phyloP scores from a whole-genome alignment of 1,140 invertebrate species.

The Diploscapter pachys region DNA sequence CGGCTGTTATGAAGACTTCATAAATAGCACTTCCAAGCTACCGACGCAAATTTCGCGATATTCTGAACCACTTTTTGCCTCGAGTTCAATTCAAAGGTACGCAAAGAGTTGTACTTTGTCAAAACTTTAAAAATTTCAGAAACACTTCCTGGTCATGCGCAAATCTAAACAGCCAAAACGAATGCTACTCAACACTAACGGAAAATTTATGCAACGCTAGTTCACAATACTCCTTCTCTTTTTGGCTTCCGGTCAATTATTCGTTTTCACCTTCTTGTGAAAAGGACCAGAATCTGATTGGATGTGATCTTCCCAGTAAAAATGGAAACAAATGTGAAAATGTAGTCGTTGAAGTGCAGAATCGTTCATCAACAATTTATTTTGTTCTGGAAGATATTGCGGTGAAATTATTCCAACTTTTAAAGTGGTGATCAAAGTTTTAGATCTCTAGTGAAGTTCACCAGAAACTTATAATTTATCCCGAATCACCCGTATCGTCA shows the following conservation, averaged over 20 bases:
- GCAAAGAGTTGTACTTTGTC: not conserved
- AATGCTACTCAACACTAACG: constrained; percentile 11
- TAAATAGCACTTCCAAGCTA: not conserved
- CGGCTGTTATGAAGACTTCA: not conserved
- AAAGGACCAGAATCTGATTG: not conserved
- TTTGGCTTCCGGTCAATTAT: not conserved
- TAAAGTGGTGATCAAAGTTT: not conserved
- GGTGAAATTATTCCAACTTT: not conserved
- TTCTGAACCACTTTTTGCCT: not conserved
- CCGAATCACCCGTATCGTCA: not conserved
- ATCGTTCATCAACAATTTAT: not conserved
- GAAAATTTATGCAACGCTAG: not conserved
- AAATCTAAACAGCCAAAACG: not conserved
- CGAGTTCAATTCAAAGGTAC: not conserved
- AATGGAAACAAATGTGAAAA: constrained; percentile 19
- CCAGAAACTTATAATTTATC: constrained; percentile 6
- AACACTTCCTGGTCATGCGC: constrained; percentile 6
- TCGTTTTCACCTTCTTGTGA: not conserved
- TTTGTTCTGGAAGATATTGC: constrained; percentile 10
- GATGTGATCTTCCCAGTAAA: not conserved
- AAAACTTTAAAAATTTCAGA: not conserved
- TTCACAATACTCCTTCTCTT: constrained; percentile 9
- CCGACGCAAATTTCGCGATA: not conserved
- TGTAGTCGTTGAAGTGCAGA: constrained; percentile 4
- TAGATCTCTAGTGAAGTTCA: constrained; percentile 1